Percentiles rank a stretch among this genome's conserved stretches.
Evolutionary conservation across 2,888 invertebrate genomes (phyloP).

Genomic region (Troides helena): DNA sequence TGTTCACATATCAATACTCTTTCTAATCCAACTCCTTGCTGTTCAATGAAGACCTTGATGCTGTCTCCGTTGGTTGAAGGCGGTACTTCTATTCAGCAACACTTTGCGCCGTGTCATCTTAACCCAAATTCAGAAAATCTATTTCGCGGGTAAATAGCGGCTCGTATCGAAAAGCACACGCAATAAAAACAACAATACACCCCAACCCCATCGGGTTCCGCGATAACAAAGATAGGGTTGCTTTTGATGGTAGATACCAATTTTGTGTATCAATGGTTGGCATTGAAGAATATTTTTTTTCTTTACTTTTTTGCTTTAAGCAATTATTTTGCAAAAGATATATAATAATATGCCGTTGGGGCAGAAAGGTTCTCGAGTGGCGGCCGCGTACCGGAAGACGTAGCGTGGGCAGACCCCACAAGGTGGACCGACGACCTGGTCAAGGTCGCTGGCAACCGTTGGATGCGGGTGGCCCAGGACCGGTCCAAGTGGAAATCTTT

Average conservation of each 20-base stretch:
- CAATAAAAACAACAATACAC: conserved; percentile 18
- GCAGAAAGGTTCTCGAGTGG: no score
- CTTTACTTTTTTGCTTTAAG: background rate
- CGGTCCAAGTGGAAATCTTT: no score
- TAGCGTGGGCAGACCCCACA: no score
- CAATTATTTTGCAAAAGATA: no score
- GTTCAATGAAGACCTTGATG: background rate
- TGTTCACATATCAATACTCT: background rate
- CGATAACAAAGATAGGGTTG: conserved; percentile 23
- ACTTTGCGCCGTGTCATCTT: conserved; percentile 20
- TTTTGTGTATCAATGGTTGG: background rate
- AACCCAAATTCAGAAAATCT: conserved; percentile 16
- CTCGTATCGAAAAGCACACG: conserved; percentile 17
- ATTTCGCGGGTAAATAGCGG: conserved; percentile 11
- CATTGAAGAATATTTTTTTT: background rate
- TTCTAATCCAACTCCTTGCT: background rate
- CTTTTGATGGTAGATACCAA: conserved; percentile 12
- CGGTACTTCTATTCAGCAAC: background rate
- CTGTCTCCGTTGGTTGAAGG: background rate
- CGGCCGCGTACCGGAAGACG: no score
- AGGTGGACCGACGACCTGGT: no score
- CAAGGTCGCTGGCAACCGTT: no score
- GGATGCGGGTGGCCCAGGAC: no score
- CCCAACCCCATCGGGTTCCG: conserved; percentile 12
- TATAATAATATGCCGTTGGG: no score